Conservation (phyloP, 2,888 invertebrate species). For the Gymnocheta viridis region DNA sequence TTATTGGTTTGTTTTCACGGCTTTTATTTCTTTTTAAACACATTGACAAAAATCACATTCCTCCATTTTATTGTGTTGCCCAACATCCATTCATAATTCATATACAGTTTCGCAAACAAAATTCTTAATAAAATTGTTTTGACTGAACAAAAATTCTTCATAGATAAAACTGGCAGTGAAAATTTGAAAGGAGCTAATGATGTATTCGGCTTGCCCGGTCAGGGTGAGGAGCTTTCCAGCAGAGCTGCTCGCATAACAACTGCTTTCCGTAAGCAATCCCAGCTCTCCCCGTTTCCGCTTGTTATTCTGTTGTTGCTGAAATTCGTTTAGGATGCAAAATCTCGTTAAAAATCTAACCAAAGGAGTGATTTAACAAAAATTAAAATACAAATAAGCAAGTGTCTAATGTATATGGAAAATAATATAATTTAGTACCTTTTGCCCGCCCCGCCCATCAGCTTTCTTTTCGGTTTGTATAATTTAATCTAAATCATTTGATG, state of each 20-base stretch:
- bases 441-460: slow-evolving; percentile 6
- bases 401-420: slow-evolving; percentile 25
- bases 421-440: background rate
- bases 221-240: slow-evolving; percentile 72
- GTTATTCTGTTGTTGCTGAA: slow-evolving; percentile 4
- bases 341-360: background rate
- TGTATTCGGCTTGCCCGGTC: slow-evolving; percentile 73
- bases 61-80: background rate
- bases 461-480: background rate
- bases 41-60: slow-evolving; percentile 5
- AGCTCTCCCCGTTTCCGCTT: background rate
- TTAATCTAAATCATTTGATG: too few species aligned
- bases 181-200: slow-evolving; percentile 66
- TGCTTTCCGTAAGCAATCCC: background rate
- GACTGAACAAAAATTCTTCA: slow-evolving; percentile 87
- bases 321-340: background rate
- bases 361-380: background rate
- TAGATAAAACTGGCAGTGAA: slow-evolving; percentile 78
- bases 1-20: slow-evolving; percentile 7
- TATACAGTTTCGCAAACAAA: slow-evolving; percentile 88
- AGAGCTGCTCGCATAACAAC: slow-evolving; percentile 56
- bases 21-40: background rate
- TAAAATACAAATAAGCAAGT: background rate
- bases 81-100: background rate
- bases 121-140: slow-evolving; percentile 90